These are phyloP conservation scores for Polyodon spathula DNA, from an alignment of 2,113 vertebrate genomes.

Conservation along the genomic window DNA sequence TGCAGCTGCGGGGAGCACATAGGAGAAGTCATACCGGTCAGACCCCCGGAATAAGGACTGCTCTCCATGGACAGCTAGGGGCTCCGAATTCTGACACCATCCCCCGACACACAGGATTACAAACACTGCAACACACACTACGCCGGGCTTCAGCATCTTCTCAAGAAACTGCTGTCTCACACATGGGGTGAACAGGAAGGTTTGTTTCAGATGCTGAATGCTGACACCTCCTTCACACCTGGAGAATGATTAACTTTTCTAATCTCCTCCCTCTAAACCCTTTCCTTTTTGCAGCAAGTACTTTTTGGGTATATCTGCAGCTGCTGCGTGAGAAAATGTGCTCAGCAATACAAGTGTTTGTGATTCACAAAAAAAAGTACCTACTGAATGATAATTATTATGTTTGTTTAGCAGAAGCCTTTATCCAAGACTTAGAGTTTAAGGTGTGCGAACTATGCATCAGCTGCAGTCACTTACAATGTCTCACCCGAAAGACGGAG, in stretches of 20 bases:
- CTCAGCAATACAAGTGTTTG: background rate
- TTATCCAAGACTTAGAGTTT: too few relatives aligned
- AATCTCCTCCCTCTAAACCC: background rate
- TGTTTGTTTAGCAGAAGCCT: too few relatives aligned
- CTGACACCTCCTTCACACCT: background rate
- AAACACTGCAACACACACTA: constrained; percentile 9
- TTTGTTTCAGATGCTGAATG: too few relatives aligned
- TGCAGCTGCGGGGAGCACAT: constrained; percentile 50
- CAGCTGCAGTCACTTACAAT: too few relatives aligned
- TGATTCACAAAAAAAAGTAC: background rate
- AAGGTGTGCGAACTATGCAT: too few relatives aligned
- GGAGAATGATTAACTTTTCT: constrained; percentile 16
- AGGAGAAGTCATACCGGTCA: constrained; percentile 74
- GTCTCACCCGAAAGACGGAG: too few relatives aligned
- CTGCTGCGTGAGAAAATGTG: constrained; percentile 6
- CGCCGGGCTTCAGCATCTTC: constrained; percentile 19
- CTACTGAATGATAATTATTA: too few relatives aligned
- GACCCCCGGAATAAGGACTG: constrained; percentile 61
- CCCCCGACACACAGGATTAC: constrained; percentile 24
- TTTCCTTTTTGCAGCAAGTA: too few relatives aligned
- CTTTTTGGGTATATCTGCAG: background rate
- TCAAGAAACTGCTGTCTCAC: constrained; percentile 10
- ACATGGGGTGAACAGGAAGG: background rate
- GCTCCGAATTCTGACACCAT: constrained; percentile 41
- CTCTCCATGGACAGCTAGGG: constrained; percentile 28